Conservation (phyloP, 2,797 vertebrate species). For the Zalophus californianus region DNA sequence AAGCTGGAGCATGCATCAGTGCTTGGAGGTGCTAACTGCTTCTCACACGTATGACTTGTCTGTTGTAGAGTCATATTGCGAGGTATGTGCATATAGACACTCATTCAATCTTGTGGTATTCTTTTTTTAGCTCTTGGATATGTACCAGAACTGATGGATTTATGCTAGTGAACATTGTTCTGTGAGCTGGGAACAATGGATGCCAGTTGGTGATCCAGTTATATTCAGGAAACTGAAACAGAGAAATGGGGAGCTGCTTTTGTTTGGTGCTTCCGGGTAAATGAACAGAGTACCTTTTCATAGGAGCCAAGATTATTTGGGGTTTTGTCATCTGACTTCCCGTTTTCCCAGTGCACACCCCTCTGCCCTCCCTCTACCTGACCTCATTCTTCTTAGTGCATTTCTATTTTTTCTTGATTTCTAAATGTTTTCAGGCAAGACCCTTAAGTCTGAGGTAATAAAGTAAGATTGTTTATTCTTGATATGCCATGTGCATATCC, state of each 20-base stretch:
- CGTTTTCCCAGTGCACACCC: conserved; percentile 61
- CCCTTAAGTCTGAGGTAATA: background rate
- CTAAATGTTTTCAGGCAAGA: background rate
- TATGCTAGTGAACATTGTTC: conserved; percentile 56
- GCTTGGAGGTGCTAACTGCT: background rate
- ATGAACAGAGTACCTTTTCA: conserved; percentile 73
- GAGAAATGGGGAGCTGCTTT: conserved; percentile 74
- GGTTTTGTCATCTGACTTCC: conserved; percentile 64
- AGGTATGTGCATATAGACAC: background rate
- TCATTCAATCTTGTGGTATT: background rate
- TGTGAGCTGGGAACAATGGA: conserved; percentile 55
- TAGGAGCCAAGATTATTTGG: conserved; percentile 61
- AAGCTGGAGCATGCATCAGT: background rate
- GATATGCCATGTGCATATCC: background rate
- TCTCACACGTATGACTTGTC: background rate
- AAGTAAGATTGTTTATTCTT: background rate
- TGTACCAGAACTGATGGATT: conserved; percentile 31
- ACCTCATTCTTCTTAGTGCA: conserved; percentile 10
- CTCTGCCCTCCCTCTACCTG: background rate
- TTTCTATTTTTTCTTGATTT: conserved; percentile 52
- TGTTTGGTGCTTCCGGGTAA: conserved; percentile 71
- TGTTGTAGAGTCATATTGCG: fast-evolving
- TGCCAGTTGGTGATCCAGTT: conserved; percentile 59
- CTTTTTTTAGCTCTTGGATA: conserved; percentile 14
- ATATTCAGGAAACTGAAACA: conserved; percentile 75